Conservation (phyloP, 1,140 invertebrate genomes). For the Platyscapa corneri region DNA sequence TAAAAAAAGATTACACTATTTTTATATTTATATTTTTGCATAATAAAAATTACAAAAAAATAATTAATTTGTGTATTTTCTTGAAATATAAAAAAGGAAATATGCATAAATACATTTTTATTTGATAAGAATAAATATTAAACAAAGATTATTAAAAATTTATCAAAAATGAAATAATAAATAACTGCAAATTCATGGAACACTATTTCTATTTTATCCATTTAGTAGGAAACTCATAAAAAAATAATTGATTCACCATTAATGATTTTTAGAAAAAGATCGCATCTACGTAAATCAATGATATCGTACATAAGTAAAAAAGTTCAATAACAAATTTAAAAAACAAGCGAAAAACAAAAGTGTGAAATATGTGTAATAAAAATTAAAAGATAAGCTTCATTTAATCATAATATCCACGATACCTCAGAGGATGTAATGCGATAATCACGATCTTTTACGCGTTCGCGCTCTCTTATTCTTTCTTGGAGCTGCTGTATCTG, state of each 20-base stretch:
- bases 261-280: constrained; percentile 6
- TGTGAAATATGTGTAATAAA: not conserved
- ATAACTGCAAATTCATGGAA: too few species aligned
- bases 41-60: too few species aligned
- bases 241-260: not conserved
- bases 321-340: not conserved
- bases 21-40: too few species aligned
- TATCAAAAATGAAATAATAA: too few species aligned
- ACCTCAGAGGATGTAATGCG: constrained; percentile 70
- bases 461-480: constrained; percentile 78
- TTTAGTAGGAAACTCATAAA: not conserved
- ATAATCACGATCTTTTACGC: constrained; percentile 75
- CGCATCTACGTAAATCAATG: not conserved
- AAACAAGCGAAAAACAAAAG: constrained; percentile 23
- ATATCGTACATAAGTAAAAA: not conserved
- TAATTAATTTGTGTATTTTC: too few species aligned
- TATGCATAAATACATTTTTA: too few species aligned
- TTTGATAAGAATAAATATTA: too few species aligned
- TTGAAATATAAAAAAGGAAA: too few species aligned
- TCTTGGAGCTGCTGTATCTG: constrained; percentile 78
- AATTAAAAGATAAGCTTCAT: not conserved
- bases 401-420: constrained; percentile 22
- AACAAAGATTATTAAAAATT: too few species aligned
- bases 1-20: too few species aligned
- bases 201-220: too few species aligned